Base-by-base conservation (phyloP, 2,113 vertebrate species). In the Eulemur rufifrons region DNA sequence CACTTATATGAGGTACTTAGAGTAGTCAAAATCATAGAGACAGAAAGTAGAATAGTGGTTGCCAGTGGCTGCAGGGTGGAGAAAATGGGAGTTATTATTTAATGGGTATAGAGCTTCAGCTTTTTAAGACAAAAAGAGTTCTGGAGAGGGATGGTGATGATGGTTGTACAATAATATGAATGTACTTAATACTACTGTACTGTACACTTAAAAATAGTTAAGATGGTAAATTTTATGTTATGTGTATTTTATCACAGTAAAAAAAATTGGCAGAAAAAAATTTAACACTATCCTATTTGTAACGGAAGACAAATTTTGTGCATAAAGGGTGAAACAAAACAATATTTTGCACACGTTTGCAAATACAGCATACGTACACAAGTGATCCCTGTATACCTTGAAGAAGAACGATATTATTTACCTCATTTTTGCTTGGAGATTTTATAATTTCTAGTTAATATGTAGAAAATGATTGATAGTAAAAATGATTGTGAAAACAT, bases 401-500 rank as follows among this genome's bases (percentile, higher is more conserved):
- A 82, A 89, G 59, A 81, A 86, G 8, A 29, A 52, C 15, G 45
- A 45, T 64, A 59, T 59, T 80, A 91, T 56, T 91, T 61, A 68
- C 39, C 20, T 89, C 39, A 83, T 54, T 94, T 77, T 78, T 73
- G 39, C 8, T 50, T 54, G 21, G 27, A 66, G 6, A 83, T 92
- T 86, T 86, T 63, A 78, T 80, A 42, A 68, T 63, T 92, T 94
- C n/a, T 87, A 61, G 29, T 66, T 78, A 66, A 81, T 80, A 12
- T 80, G 12, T 27, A 37, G 15, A 89, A 54, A 59, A 68, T 81
- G 23, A 66, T 94, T 92, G 78, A 56, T 17, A 82, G 12, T 89
- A 92, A 84, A 97, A 81, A 85, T 69, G 37, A 77, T 63, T 10
- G 86, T 84, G 54, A 85, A 94, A 94, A 63, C 39, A 76, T 74